phyloP scores from a whole-genome alignment of 2,888 invertebrate genomes.

The Scaptomyza flava region DNA sequence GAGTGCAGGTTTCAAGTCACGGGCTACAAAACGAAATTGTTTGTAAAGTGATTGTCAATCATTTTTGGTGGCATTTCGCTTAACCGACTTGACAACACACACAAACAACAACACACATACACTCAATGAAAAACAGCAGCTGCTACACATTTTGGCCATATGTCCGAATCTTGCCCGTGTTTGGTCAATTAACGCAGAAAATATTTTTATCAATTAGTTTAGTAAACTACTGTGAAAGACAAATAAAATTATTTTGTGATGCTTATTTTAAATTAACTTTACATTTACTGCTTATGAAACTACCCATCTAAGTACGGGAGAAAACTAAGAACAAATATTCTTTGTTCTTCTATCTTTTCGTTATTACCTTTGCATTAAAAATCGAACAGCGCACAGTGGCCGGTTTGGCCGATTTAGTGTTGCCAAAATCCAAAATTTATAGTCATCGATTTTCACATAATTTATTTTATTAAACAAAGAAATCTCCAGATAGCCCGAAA shows the following conservation, averaged over 20 bases:
- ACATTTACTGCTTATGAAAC: too few species aligned
- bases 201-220: conserved; percentile 18
- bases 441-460: too few species aligned
- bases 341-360: too few species aligned
- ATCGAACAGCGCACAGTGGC: too few species aligned
- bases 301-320: too few species aligned
- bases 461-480: too few species aligned
- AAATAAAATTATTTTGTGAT: not conserved
- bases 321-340: too few species aligned
- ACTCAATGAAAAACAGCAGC: conserved; percentile 45
- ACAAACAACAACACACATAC: conserved; percentile 25
- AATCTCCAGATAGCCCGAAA: too few species aligned
- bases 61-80: conserved; percentile 78
- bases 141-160: conserved; percentile 59
- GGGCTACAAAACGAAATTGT: conserved; percentile 67
- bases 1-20: conserved; percentile 39
- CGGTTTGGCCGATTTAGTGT: too few species aligned
- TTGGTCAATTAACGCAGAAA: conserved; percentile 55
- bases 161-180: conserved; percentile 23
- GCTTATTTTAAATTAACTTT: too few species aligned
- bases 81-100: conserved; percentile 71
- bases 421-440: too few species aligned
- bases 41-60: conserved; percentile 79
- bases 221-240: conserved; percentile 2
- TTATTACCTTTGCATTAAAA: too few species aligned